These are phyloP conservation scores for Struthio camelus DNA, from an alignment of 2,113 vertebrate genomes.

Conservation along the genomic window DNA sequence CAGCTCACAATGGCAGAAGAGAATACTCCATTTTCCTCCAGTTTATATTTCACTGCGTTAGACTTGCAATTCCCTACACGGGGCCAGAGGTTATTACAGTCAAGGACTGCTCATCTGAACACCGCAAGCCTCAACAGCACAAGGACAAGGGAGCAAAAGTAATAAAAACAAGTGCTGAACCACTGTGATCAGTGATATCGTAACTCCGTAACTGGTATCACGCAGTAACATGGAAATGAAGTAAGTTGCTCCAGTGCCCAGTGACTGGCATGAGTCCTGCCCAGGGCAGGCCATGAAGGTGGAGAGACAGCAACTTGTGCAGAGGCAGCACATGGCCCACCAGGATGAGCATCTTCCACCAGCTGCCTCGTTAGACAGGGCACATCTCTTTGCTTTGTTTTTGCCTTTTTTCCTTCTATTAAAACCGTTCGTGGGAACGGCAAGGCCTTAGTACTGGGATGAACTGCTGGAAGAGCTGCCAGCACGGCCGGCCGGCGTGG, in stretches of 20 bases:
- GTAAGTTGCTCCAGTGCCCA: fast-evolving
- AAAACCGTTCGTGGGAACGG: not conserved
- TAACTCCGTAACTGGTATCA: not conserved
- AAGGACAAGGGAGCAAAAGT: not conserved
- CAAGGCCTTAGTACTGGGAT: not conserved
- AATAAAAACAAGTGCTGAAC: not conserved
- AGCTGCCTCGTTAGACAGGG: fast-evolving
- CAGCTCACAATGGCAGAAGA: not conserved
- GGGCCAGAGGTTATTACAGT: not conserved
- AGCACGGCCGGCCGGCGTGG: fast-evolving
- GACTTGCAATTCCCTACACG: not conserved
- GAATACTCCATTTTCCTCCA: not conserved
- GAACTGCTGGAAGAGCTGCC: not conserved
- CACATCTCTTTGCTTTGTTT: not conserved
- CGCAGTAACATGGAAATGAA: not conserved
- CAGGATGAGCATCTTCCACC: not conserved
- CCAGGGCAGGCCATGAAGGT: not conserved
- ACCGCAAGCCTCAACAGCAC: not conserved
- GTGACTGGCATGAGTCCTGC: not conserved
- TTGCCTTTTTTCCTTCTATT: not conserved
- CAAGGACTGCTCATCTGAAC: not conserved
- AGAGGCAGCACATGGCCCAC: not conserved
- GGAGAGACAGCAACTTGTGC: not conserved
- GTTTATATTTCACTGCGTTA: not conserved
- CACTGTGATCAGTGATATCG: fast-evolving